phyloP scores from a whole-genome alignment of 2,113 vertebrate genomes.

The Dicaeum eximium region DNA sequence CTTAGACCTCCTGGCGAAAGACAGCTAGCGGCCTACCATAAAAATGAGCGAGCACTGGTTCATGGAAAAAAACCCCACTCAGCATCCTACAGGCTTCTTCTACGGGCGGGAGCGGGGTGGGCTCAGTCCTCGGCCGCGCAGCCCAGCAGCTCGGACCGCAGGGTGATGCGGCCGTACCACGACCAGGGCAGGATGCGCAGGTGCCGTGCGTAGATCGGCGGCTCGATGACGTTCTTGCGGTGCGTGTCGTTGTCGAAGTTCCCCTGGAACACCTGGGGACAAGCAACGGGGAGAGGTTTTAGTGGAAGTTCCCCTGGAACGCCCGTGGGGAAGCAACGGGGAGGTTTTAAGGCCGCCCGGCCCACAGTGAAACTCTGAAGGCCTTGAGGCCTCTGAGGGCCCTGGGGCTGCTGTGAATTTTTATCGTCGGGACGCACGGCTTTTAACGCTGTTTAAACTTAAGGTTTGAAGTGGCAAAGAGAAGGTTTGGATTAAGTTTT shows the following conservation, averaged over 20 bases:
- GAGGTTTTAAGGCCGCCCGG: fast-evolving
- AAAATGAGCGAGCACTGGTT: conserved; percentile 81
- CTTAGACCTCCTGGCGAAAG: conserved; percentile 85
- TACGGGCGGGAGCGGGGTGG: conserved; percentile 53
- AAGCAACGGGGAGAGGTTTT: not conserved
- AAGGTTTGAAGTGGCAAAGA: not conserved
- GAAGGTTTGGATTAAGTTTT: no score
- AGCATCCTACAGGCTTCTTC: conserved; percentile 84
- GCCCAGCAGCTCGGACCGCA: conserved; percentile 92
- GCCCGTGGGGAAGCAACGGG: fast-evolving
- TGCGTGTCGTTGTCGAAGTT: conserved; percentile 99
- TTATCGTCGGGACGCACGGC: fast-evolving
- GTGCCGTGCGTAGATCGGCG: conserved; percentile 86
- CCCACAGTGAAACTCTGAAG: fast-evolving
- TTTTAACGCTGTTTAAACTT: not conserved
- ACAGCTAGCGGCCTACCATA: conserved; percentile 84
- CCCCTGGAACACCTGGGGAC: conserved; percentile 81
- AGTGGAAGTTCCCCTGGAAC: conserved; percentile 85
- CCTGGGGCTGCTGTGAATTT: fast-evolving
- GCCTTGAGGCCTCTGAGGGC: fast-evolving
- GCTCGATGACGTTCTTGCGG: conserved; percentile 96
- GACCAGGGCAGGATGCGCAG: conserved; percentile 96
- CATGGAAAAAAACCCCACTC: conserved; percentile 79
- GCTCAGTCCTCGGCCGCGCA: conserved; percentile 90
- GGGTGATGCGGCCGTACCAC: conserved; percentile 96